These are phyloP conservation scores for Trachelus tabidus DNA, from an alignment of 2,888 invertebrate genomes.

Conservation along the genomic window DNA sequence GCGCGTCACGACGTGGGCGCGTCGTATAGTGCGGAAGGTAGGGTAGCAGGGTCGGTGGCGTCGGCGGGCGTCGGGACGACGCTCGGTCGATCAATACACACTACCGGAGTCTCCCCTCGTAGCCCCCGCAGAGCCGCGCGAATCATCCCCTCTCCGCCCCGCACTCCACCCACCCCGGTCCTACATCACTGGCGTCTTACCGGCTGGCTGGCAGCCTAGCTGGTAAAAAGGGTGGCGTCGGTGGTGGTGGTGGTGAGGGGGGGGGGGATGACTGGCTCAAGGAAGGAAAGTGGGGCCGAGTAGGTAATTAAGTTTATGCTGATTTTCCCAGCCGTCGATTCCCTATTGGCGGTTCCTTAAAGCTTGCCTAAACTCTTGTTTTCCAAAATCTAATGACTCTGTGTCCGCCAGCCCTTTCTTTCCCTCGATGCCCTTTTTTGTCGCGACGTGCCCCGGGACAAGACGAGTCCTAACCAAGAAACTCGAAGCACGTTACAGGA, in stretches of 20 bases:
- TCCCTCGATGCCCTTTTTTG: not conserved
- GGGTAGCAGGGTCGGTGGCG: conserved; percentile 29
- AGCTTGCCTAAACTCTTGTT: not conserved
- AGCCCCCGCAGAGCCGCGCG: conserved; percentile 8
- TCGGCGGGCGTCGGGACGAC: conserved; percentile 40
- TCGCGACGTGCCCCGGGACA: not conserved
- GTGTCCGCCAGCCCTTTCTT: not conserved
- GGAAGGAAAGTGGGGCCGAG: conserved; percentile 18
- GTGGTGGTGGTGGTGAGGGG: not conserved
- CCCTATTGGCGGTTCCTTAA: conserved; percentile 4
- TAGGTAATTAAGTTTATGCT: conserved; percentile 42
- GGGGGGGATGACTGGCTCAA: conserved; percentile 13
- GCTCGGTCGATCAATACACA: conserved; percentile 61
- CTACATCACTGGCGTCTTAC: conserved; percentile 27
- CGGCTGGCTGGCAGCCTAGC: conserved; percentile 22
- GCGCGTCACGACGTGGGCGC: conserved; percentile 10
- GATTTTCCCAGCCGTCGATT: conserved; percentile 33
- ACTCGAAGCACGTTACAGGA: not conserved
- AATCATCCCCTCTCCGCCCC: conserved; percentile 11
- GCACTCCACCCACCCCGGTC: conserved; percentile 4
- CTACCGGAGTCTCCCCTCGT: conserved; percentile 38
- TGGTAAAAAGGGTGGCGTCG: conserved; percentile 10
- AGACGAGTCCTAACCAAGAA: not conserved
- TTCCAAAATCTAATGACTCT: not conserved
- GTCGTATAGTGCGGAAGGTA: conserved; percentile 19